Evolutionary conservation across 2,113 vertebrate genomes (phyloP).

Genomic region (Syngnathus floridae): DNA sequence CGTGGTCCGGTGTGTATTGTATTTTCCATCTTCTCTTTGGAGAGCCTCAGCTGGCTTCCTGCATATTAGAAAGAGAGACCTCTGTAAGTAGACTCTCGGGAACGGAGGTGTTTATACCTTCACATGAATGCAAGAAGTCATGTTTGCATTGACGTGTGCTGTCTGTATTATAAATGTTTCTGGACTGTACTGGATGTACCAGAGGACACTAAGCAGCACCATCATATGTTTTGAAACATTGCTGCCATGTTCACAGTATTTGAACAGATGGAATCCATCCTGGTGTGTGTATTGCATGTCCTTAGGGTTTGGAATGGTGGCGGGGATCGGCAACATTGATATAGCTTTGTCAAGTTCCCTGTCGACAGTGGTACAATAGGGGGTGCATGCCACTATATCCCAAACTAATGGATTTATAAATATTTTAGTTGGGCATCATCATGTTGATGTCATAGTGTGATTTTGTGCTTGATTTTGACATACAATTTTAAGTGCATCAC

Average conservation of each 20-base stretch:
- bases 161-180: constrained; percentile 35
- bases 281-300: constrained; percentile 24
- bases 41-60: constrained; percentile 20
- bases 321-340: not conserved
- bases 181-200: constrained; percentile 14
- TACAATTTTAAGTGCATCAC: not conserved
- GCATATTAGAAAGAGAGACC: constrained; percentile 22
- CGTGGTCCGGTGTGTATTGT: constrained; percentile 8
- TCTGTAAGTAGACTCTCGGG: constrained; percentile 37
- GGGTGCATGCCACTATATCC: not conserved
- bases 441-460: not conserved
- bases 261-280: constrained; percentile 33
- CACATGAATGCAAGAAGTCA: not conserved
- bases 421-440: constrained; percentile 12
- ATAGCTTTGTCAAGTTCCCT: constrained; percentile 10
- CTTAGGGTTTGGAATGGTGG: constrained; percentile 9
- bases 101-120: constrained; percentile 10
- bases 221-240: constrained; percentile 21
- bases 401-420: constrained; percentile 6
- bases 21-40: constrained; percentile 15
- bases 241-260: constrained; percentile 40
- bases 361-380: constrained; percentile 5
- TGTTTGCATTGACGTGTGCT: constrained; percentile 33
- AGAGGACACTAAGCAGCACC: constrained; percentile 3
- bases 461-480: not conserved